Conservation (phyloP, 2,888 invertebrate genomes). For the Conistra vaccinii region DNA sequence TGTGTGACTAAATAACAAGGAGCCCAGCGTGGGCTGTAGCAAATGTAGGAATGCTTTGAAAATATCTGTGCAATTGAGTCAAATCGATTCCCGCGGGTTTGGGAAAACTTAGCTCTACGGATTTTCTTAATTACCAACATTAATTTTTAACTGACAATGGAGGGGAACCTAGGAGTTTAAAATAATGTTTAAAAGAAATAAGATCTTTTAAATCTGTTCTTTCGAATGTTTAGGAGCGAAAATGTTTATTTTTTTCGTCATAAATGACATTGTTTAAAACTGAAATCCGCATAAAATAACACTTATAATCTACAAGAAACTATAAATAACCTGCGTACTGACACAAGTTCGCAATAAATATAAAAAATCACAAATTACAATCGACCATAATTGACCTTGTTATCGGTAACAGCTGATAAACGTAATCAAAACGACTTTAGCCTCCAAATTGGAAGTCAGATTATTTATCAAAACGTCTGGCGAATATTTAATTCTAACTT, state of each 20-base stretch:
- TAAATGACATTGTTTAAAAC: neutral
- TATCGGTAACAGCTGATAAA: constrained; percentile 59
- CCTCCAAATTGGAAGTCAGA: constrained; percentile 46
- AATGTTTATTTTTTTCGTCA: neutral
- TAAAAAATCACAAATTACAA: constrained; percentile 45
- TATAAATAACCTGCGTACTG: constrained; percentile 15
- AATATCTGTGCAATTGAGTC: constrained; percentile 21
- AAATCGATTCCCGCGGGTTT: constrained; percentile 19
- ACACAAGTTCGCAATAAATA: constrained; percentile 20
- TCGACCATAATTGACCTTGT: constrained; percentile 56
- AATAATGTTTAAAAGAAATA: neutral
- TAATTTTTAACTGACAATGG: neutral
- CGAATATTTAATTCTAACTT: constrained; percentile 8
- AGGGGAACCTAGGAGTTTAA: neutral
- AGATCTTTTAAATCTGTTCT: neutral
- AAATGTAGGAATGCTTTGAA: constrained; percentile 39
- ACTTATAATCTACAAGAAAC: constrained; percentile 6
- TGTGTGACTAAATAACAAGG: constrained; percentile 41
- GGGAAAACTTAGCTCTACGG: neutral
- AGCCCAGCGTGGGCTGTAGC: constrained; percentile 4
- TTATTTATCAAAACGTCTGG: constrained; percentile 34
- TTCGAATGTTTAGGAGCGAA: neutral
- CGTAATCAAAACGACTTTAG: constrained; percentile 50
- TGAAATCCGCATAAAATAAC: neutral
- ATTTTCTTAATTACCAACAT: neutral